Evolutionary conservation across 2,888 invertebrate genomes (phyloP), one percentile per base, ranked within the genome.

Genomic region (Norana najaformis): DNA sequence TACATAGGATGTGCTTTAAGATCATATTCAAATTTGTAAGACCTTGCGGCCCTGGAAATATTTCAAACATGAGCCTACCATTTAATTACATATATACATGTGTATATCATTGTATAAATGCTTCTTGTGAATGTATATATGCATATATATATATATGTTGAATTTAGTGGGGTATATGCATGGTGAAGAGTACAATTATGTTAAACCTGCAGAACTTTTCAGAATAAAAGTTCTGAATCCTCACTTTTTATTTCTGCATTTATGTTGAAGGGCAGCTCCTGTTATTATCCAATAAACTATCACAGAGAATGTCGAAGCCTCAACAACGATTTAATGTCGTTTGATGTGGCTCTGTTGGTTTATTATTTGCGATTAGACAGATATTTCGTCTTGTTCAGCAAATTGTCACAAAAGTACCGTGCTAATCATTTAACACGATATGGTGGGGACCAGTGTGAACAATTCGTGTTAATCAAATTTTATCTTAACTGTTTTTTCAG

Each of bases 11-110:
- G 69, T 69, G 69, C 69, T n/a, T 69, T 69, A n/a, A 69, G 69
- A 69, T 69, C 69, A 69, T 69, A 69, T 69, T 69, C 30, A 69
- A 69, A 2, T n/a, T 69, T 5, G n/a, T 30, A 69, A 69, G 69
- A 69, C 69, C 47, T 47, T 47, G 47, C 6, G 6, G 47, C 23
- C 47, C n/a, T 30, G n/a, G 30, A n/a, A 69, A 69, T n/a, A 47
- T 47, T 23, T 47, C 23, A 23, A 47, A 47, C 47, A 69, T 16
- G n/a, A 69, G n/a, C n/a, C 69, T n/a, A 13, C 16, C 47, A 69
- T 69, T n/a, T 69, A 69, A 69, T 69, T 69, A n/a, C 69, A n/a
- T 69, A n/a, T 69, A 69, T 69, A n/a, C 69, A 69, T n/a, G n/a
- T n/a, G n/a, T 69, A n/a, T 69, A 69, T n/a, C 30, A n/a, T 30